Evolutionary conservation across 1,140 invertebrate genomes (phyloP).

Genomic region (Campoletis sonorensis): DNA sequence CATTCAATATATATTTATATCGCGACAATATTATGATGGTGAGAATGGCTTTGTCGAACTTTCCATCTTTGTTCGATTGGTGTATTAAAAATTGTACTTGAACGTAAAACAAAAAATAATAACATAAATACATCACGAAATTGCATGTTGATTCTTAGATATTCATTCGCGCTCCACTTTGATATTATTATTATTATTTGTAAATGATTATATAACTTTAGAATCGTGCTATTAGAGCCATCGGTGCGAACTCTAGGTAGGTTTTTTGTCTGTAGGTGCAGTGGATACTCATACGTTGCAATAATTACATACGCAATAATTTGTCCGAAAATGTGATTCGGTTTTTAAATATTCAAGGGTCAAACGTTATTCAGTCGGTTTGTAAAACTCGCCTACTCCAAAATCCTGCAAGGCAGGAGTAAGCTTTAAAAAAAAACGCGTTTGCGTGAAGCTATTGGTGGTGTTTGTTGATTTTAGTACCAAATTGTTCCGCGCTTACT

Average conservation of each 20-base stretch:
- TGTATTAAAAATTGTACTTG: not conserved
- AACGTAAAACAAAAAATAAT: not conserved
- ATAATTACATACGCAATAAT: slow-evolving; percentile 24
- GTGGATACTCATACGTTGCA: slow-evolving; percentile 61
- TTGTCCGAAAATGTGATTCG: not conserved
- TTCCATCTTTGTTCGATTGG: not conserved
- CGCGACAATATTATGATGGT: not conserved
- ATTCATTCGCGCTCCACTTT: slow-evolving; percentile 10
- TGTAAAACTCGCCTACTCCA: not conserved
- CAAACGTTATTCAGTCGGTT: not conserved
- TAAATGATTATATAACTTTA: slow-evolving; percentile 62
- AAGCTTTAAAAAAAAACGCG: not conserved
- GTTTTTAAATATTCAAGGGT: not conserved
- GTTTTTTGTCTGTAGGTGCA: slow-evolving; percentile 60
- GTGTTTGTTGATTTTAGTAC: not conserved
- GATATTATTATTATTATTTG: slow-evolving; percentile 8
- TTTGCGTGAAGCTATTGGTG: not conserved
- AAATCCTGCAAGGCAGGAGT: not conserved
- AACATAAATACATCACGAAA: not conserved
- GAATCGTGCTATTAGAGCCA: slow-evolving; percentile 71
- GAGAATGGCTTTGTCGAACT: not conserved
- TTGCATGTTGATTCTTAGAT: not conserved
- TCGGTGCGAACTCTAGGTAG: slow-evolving; percentile 59
- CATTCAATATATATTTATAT: not conserved
- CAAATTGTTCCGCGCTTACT: not conserved